Evolutionary conservation across 2,797 vertebrate species (phyloP).

Genomic region (Leptodactylus fallax): DNA sequence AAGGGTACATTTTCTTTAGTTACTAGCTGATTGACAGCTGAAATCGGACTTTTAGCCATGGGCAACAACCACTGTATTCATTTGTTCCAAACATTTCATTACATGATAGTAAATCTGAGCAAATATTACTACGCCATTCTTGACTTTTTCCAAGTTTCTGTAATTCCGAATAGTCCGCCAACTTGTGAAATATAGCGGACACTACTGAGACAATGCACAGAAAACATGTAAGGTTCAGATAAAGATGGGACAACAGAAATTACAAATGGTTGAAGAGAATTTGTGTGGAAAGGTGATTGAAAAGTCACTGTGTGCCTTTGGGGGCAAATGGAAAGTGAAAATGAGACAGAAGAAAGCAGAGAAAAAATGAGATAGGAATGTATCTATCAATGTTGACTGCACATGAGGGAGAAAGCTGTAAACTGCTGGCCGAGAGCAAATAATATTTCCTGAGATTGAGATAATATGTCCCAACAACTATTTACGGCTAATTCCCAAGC

Average conservation of each 20-base stretch:
- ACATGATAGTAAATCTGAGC: neutral
- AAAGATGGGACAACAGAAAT: conserved; percentile 58
- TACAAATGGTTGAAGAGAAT: conserved; percentile 54
- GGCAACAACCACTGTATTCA: neutral
- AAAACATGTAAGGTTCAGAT: conserved; percentile 39
- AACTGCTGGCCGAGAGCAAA: conserved; percentile 64
- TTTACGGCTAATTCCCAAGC: conserved; percentile 64
- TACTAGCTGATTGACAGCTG: no score
- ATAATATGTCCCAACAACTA: conserved; percentile 65
- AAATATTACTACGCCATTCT: neutral
- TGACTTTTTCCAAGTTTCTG: neutral
- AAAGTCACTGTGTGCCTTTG: conserved; percentile 62
- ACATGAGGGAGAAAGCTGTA: conserved; percentile 62
- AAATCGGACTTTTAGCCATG: neutral
- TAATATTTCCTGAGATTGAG: conserved; percentile 64
- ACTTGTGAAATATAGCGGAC: conserved; percentile 40
- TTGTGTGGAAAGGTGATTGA: conserved; percentile 62
- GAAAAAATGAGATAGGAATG: conserved; percentile 64
- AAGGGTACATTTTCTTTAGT: no score
- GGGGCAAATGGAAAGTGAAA: conserved; percentile 62
- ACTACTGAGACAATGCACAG: conserved; percentile 40
- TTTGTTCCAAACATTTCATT: neutral
- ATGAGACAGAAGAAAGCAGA: conserved; percentile 63
- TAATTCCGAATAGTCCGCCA: neutral
- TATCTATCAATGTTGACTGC: conserved; percentile 64